Conservation (phyloP, 53 echinoderm and acorn worm species). For the Holothuria leucospilota region DNA sequence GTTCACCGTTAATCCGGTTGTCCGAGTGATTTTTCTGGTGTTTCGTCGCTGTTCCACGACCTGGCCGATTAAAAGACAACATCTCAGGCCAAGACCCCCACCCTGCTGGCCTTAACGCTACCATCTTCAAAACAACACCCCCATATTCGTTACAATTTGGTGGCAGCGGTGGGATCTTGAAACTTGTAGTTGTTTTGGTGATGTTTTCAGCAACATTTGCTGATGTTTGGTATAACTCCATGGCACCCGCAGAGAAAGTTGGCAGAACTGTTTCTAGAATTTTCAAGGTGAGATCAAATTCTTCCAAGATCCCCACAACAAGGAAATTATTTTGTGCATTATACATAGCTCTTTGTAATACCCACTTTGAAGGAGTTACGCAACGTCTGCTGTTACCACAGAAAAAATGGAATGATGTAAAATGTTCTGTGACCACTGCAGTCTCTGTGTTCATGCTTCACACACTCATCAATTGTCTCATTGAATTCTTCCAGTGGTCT, state of each 20-base stretch:
- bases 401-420: conserved; percentile 94
- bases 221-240: conserved; percentile 46
- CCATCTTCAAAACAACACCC: too few species aligned
- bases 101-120: too few species aligned
- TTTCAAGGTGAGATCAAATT: conserved; percentile 72
- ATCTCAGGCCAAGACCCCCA: too few species aligned
- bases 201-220: conserved; percentile 12
- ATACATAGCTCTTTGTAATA: conserved; percentile 63
- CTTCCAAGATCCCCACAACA: conserved; percentile 87
- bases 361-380: conserved; percentile 64
- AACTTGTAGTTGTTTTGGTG: conserved; percentile 61
- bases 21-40: too few species aligned
- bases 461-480: conserved; percentile 82
- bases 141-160: too few species aligned
- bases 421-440: conserved; percentile 51
- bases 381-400: conserved; percentile 77
- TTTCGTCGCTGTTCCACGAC: too few species aligned
- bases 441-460: conserved; percentile 48
- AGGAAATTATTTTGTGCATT: conserved; percentile 77
- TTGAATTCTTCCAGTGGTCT: conserved; percentile 8
- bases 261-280: conserved; percentile 85
- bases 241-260: conserved; percentile 61
- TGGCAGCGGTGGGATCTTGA: conserved; percentile 76
- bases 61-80: too few species aligned
- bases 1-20: too few species aligned